Evolutionary conservation across 2,113 vertebrate species (phyloP).

Genomic region (Leptosomus discolor): DNA sequence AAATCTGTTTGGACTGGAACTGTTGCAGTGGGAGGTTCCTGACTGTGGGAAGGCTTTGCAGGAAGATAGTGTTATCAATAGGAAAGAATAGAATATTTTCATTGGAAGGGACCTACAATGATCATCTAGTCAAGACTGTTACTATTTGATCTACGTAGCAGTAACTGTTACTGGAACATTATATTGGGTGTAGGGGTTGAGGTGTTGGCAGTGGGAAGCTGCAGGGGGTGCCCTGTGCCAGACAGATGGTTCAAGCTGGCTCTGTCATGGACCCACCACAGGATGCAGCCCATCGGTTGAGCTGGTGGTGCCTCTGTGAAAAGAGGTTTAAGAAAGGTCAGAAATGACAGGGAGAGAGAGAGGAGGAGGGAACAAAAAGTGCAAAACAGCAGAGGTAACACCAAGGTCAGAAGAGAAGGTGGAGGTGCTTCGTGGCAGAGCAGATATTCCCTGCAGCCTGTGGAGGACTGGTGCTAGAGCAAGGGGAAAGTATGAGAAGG

Average conservation of each 20-base stretch:
- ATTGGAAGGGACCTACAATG: neutral
- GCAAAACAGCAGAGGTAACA: neutral
- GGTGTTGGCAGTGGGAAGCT: neutral
- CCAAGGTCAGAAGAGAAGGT: neutral
- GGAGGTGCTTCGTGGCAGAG: neutral
- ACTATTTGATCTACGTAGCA: neutral
- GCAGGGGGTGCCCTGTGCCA: neutral
- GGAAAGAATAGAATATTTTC: neutral
- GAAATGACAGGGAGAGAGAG: neutral
- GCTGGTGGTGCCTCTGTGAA: neutral
- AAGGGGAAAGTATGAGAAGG: neutral
- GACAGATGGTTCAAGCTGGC: neutral
- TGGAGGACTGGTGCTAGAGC: neutral
- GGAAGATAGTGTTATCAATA: neutral
- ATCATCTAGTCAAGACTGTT: neutral
- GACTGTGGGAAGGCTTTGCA: neutral
- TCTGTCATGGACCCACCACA: fast-evolving
- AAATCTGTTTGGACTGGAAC: neutral
- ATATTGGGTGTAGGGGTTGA: neutral
- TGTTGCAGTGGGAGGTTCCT: neutral
- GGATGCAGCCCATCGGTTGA: neutral
- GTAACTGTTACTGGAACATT: neutral
- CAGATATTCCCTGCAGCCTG: neutral
- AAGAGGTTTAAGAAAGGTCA: neutral
- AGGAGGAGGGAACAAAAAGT: neutral